phyloP scores from a whole-genome alignment of 2,797 vertebrate species.

The Propithecus perrieri region DNA sequence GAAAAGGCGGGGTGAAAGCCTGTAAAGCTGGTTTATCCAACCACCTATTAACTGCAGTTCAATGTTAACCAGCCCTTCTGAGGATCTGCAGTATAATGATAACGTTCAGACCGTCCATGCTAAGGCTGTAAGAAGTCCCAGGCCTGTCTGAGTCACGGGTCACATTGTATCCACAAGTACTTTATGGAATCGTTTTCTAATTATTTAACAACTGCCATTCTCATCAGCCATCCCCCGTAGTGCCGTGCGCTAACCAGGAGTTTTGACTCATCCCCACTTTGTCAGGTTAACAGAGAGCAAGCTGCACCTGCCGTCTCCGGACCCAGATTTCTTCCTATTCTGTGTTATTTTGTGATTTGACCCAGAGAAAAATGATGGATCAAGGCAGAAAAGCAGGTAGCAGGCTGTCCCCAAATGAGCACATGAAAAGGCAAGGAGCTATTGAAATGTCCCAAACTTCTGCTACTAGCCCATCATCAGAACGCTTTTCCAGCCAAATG shows the following conservation, averaged over 20 bases:
- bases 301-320: background rate
- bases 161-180: background rate
- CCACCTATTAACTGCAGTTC: background rate
- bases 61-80: background rate
- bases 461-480: background rate
- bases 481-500: background rate
- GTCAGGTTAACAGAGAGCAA: background rate
- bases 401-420: background rate
- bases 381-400: background rate
- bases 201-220: background rate
- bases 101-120: fast-evolving
- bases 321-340: background rate
- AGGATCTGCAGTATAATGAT: background rate
- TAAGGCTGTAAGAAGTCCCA: background rate
- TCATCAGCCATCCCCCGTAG: background rate
- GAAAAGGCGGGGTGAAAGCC: no score
- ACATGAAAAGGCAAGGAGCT: background rate
- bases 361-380: background rate
- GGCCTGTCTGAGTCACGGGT: background rate
- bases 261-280: background rate
- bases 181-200: background rate
- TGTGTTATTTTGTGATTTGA: background rate
- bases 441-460: background rate
- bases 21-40: background rate
- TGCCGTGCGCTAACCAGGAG: background rate